Conservation (phyloP, 2,888 invertebrate species). For the Arctia plantaginis region DNA sequence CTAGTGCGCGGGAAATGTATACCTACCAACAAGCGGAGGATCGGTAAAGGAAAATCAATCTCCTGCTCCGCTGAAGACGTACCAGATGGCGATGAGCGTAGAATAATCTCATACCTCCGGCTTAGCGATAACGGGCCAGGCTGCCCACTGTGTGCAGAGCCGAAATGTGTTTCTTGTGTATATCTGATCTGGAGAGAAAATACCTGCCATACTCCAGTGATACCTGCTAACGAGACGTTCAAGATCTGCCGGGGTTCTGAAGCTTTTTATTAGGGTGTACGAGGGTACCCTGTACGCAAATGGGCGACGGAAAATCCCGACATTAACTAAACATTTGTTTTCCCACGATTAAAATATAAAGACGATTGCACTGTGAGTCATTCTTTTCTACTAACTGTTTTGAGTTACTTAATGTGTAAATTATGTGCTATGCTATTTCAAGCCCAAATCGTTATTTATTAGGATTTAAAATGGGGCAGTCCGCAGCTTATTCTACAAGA, state of each 20-base stretch:
- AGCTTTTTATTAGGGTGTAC: neutral
- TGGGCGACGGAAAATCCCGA: neutral
- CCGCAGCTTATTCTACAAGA: neutral
- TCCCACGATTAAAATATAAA: neutral
- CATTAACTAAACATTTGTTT: neutral
- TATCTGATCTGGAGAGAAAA: no score
- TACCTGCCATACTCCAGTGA: no score
- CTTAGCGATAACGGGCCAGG: no score
- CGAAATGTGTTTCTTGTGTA: no score
- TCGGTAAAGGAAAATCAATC: no score
- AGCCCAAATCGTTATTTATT: neutral
- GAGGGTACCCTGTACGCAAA: neutral
- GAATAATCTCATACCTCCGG: no score
- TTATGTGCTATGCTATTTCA: neutral
- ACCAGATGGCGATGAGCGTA: no score
- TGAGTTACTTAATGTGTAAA: neutral
- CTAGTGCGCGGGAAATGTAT: no score
- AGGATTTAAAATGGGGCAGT: neutral
- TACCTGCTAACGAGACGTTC: no score
- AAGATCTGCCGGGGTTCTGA: neutral
- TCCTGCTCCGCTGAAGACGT: no score
- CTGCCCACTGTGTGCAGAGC: no score
- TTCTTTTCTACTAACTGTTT: neutral
- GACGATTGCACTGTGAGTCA: neutral
- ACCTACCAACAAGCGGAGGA: no score